Evolutionary conservation across 2,797 vertebrate genomes (phyloP).

Genomic region (Malacoraja senta): DNA sequence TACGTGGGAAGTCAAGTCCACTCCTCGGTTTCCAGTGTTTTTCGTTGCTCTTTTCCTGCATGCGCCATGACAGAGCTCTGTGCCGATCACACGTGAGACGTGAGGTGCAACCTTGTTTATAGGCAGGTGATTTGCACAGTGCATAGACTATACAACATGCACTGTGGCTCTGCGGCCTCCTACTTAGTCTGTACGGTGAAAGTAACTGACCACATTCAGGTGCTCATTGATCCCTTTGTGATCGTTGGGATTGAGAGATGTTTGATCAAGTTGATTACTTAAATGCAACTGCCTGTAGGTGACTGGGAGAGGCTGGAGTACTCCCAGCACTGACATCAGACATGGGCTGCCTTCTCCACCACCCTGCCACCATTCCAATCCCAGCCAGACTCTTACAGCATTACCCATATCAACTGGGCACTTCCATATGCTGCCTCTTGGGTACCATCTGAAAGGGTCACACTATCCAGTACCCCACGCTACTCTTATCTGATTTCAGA

Average conservation of each 20-base stretch:
- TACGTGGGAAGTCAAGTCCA: neutral
- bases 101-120: neutral
- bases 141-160: too few species aligned
- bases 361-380: neutral
- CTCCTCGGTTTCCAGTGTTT: neutral
- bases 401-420: too few species aligned
- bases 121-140: neutral
- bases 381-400: neutral
- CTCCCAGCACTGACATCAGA: neutral
- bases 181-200: neutral
- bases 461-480: too few species aligned
- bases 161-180: too few species aligned
- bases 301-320: neutral
- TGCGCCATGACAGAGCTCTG: neutral
- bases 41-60: neutral
- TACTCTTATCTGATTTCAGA: too few species aligned
- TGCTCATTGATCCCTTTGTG: neutral
- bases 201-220: neutral
- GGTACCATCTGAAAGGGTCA: neutral
- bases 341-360: neutral
- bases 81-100: neutral
- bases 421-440: neutral
- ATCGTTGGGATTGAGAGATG: neutral
- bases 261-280: neutral
- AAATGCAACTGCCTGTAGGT: neutral